These are phyloP conservation scores for Platyrinchus mystaceus DNA, from an alignment of 2,797 vertebrate genomes.

Conservation along the genomic window DNA sequence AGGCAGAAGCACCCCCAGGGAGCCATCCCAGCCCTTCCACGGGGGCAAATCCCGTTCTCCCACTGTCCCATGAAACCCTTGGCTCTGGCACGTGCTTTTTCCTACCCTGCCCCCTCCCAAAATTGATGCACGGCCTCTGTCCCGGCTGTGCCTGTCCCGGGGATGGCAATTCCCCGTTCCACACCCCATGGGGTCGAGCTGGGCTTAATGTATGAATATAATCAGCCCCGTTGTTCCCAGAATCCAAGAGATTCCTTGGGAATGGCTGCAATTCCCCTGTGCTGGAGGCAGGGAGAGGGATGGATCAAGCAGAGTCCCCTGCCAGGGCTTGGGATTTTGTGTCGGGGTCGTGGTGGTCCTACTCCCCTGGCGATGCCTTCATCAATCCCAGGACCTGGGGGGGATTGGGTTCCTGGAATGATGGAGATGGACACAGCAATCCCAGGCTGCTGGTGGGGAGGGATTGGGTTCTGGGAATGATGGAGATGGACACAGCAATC, in stretches of 20 bases:
- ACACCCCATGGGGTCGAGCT: neutral
- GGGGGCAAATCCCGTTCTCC: neutral
- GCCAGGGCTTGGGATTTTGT: neutral
- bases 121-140: neutral
- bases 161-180: neutral
- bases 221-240: neutral
- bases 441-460: too few species aligned
- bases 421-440: too few species aligned
- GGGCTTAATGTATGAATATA: neutral
- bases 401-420: neutral
- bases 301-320: neutral
- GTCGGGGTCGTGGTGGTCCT: neutral
- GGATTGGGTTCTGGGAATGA: too few species aligned
- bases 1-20: neutral
- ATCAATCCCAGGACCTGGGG: neutral
- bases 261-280: accelerated
- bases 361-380: neutral
- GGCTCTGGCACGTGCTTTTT: accelerated
- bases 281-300: neutral
- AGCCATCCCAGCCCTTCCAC: accelerated
- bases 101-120: neutral
- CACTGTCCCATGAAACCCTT: neutral
- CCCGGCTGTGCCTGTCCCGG: neutral
- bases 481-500: too few species aligned
- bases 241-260: neutral